These are phyloP conservation scores for Pachypsylla venusta DNA, from an alignment of 1,140 invertebrate species.

Conservation along the genomic window DNA sequence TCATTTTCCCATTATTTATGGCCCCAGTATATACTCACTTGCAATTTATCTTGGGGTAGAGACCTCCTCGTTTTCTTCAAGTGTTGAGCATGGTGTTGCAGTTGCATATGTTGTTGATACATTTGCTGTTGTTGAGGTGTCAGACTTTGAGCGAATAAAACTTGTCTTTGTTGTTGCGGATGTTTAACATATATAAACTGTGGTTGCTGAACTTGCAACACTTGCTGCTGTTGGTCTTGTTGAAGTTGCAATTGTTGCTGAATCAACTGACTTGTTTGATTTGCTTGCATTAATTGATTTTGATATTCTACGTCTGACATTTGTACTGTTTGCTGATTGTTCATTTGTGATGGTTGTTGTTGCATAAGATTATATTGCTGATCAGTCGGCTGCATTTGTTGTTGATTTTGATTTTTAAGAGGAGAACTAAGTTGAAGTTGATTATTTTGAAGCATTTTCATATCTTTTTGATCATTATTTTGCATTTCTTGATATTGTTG, in stretches of 20 bases:
- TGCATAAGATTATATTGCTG: background rate
- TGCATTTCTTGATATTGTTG: slow-evolving; percentile 17
- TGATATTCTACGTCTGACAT: background rate
- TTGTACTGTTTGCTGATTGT: background rate
- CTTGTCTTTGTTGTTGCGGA: slow-evolving; percentile 19
- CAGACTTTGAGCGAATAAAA: slow-evolving; percentile 26
- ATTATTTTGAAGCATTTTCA: background rate
- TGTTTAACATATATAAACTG: slow-evolving; percentile 18
- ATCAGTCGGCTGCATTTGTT: slow-evolving; percentile 6
- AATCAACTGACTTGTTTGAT: slow-evolving; percentile 8
- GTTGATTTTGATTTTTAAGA: background rate
- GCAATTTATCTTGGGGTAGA: slow-evolving; percentile 22
- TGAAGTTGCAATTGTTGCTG: slow-evolving; percentile 20
- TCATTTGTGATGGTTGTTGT: background rate
- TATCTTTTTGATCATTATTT: background rate
- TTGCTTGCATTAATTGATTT: background rate
- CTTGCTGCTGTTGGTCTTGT: background rate
- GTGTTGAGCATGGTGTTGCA: slow-evolving; percentile 34
- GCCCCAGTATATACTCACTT: too few species aligned
- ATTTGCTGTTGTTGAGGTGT: slow-evolving; percentile 33
- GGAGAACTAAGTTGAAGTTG: background rate
- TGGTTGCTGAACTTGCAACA: slow-evolving; percentile 13
- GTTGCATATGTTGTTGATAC: slow-evolving; percentile 34
- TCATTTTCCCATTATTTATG: too few species aligned
- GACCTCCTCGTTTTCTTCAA: slow-evolving; percentile 32